phyloP scores from a whole-genome alignment of 2,888 invertebrate genomes.

The Scaeva pyrastri region DNA sequence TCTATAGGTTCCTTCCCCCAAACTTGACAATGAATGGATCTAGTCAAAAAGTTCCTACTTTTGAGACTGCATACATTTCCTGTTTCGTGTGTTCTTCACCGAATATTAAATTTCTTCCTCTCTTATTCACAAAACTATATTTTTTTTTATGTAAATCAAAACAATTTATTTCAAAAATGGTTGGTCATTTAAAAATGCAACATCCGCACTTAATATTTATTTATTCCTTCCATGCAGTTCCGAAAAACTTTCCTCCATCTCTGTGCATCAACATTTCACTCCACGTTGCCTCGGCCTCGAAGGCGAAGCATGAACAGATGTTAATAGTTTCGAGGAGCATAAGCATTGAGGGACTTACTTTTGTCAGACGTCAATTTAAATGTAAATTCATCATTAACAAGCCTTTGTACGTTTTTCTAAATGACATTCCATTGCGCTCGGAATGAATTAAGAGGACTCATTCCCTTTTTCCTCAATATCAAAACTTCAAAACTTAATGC shows the following conservation, averaged over 20 bases:
- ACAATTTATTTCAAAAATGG: slow-evolving; percentile 14
- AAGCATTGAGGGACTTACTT: slow-evolving; percentile 31
- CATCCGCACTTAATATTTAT: slow-evolving; percentile 31
- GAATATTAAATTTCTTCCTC: background rate
- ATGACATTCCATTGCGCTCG: slow-evolving; percentile 54
- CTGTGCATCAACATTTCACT: background rate
- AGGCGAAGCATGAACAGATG: slow-evolving; percentile 10
- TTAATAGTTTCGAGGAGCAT: slow-evolving; percentile 27
- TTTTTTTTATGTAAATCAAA: slow-evolving; percentile 14
- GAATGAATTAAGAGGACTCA: slow-evolving; percentile 30
- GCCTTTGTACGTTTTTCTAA: slow-evolving; percentile 50
- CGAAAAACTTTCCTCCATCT: background rate
- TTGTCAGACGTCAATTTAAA: slow-evolving; percentile 59
- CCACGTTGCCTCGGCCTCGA: too few species aligned
- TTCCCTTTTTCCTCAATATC: too few species aligned
- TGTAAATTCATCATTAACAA: slow-evolving; percentile 69
- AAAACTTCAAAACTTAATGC: background rate
- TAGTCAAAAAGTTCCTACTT: background rate
- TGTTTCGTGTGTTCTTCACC: background rate
- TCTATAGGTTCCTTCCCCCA: too few species aligned
- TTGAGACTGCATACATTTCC: background rate
- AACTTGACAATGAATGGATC: background rate
- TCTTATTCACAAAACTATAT: background rate
- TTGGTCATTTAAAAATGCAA: slow-evolving; percentile 34
- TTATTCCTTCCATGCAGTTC: slow-evolving; percentile 3